Base-by-base conservation (phyloP, 2,113 vertebrate genomes). In the Nycticryphes semicollaris region DNA sequence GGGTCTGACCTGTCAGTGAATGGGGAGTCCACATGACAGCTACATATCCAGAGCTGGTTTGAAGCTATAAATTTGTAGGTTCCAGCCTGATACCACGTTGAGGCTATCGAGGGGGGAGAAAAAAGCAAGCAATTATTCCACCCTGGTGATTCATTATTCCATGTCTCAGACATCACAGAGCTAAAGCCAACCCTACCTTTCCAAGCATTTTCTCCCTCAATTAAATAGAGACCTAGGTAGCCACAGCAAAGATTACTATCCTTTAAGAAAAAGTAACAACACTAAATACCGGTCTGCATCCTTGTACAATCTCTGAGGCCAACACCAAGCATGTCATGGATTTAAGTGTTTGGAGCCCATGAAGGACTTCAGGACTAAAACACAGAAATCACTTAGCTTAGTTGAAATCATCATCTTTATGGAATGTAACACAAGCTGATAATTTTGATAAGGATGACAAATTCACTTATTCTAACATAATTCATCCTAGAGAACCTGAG, bases 371-470 rank as follows among this genome's bases (percentile, higher is more conserved):
- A 72, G n/a, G 43, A 57, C 22, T 82, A 41, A 94, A 86, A 82
- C 22, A 39, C 1, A 93, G 22, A 84, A 84, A 93, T 86, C 23
- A 48, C 33, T 88, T 88, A 51, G 60, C 24, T 53, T 48, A 89
- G 48, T 35, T 81, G 73, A 95, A 95, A 86, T 81, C 7, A 70
- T 84, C 78, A 68, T 51, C 68, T 89, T 77, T 50, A 69, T 63
- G 67, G 41, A 80, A 95, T 84, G n/a, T 74, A 90, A 92, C 53
- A 37, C 53, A 87, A 92, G 41, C 7, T 92, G 91, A 85, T 90
- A 69, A 84, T 94, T 96, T 93, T 92, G 39, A 53, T 93, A 93
- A 81, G 28, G 76, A 78, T 72, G 70, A 86, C 31, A 86, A 94
- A 89, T 89, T 93, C 56, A 88, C 22, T 93, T 90, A 60, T 93